Percentiles rank a stretch among this genome's conserved stretches.
Conservation (phyloP, 2,113 vertebrate species). For the Paradoxurus hermaphroditus region DNA sequence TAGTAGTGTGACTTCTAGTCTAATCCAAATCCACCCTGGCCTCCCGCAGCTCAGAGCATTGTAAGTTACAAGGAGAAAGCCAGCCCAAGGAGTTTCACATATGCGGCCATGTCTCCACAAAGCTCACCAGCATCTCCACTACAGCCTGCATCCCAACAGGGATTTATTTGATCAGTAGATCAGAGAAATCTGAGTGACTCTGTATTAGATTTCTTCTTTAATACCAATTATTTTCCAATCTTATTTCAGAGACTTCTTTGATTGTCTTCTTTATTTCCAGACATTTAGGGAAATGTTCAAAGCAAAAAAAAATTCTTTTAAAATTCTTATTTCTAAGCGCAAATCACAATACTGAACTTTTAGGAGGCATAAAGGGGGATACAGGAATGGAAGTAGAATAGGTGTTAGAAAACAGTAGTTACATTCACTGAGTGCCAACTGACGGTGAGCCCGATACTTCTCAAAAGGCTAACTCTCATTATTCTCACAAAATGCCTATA, state of each 20-base stretch:
- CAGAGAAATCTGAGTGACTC: neutral
- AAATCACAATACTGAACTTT: slow-evolving; percentile 56
- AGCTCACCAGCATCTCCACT: neutral
- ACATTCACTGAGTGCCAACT: neutral
- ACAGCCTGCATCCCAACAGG: neutral
- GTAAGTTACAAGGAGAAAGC: slow-evolving; percentile 64
- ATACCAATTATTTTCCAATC: neutral
- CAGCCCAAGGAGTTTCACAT: slow-evolving; percentile 40
- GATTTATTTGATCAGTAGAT: neutral
- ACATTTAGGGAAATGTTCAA: neutral
- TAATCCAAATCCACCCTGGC: slow-evolving; percentile 55
- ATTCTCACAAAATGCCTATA: neutral
- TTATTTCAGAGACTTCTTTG: neutral
- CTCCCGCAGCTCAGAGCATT: slow-evolving; percentile 32
- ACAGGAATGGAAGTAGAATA: neutral
- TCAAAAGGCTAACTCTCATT: neutral
- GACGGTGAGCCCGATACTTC: neutral
- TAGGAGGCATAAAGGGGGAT: slow-evolving; percentile 54
- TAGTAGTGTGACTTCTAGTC: slow-evolving; percentile 66
- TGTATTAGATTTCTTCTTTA: neutral
- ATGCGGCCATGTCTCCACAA: neutral
- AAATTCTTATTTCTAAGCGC: slow-evolving; percentile 41
- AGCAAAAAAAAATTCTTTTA: neutral
- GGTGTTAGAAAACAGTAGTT: neutral
- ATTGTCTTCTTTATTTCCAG: neutral